A percentile compares a stretch with the other conserved stretches of the same genome.
phyloP scores from a whole-genome alignment of 2,113 vertebrate genomes.

The Brachypteracias leptosomus region DNA sequence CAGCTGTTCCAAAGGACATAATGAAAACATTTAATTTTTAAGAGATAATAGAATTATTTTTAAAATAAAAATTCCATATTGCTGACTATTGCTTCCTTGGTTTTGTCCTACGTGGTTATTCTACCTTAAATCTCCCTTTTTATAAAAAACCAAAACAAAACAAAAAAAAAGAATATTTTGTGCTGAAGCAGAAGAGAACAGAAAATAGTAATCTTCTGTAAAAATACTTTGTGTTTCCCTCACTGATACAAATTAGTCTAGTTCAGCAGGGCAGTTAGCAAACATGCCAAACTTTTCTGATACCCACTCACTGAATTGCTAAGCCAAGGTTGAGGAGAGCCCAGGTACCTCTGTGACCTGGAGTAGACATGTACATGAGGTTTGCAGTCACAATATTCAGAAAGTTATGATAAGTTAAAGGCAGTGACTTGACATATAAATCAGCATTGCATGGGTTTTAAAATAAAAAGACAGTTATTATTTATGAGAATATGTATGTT shows the following conservation, averaged over 20 bases:
- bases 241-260: background rate
- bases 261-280: fast-evolving
- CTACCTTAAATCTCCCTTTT: background rate
- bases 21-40: background rate
- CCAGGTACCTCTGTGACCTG: background rate
- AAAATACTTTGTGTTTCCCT: background rate
- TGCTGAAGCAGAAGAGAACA: background rate
- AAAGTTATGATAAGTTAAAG: background rate
- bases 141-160: background rate
- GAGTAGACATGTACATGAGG: fast-evolving
- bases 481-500: background rate
- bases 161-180: background rate
- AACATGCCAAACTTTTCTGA: background rate
- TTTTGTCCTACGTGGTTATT: background rate
- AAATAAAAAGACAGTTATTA: background rate
- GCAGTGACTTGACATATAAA: background rate
- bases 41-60: background rate
- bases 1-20: background rate
- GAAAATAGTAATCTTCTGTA: background rate
- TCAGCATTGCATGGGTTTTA: background rate
- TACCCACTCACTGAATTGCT: background rate
- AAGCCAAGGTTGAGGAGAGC: background rate
- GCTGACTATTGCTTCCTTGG: background rate
- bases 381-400: background rate
- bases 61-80: background rate